These are phyloP conservation scores for Mythimna ferrago DNA, from an alignment of 2,888 invertebrate species.

Conservation along the genomic window DNA sequence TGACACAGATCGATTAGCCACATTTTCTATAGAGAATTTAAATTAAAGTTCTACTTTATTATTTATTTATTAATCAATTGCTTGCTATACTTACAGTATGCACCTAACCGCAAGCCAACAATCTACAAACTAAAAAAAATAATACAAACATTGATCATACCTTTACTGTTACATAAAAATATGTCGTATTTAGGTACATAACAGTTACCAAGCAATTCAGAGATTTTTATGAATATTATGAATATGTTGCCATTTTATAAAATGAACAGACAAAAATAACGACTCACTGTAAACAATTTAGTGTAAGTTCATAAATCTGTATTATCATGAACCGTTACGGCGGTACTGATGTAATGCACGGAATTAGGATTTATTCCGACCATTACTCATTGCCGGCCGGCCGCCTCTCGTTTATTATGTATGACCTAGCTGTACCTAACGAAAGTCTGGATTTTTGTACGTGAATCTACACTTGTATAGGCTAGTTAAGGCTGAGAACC, in stretches of 20 bases:
- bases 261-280: constrained; percentile 6
- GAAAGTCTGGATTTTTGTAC: constrained; percentile 54
- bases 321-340: constrained; percentile 72
- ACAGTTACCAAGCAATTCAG: too few species aligned
- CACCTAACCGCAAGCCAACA: too few species aligned
- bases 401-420: constrained; percentile 72
- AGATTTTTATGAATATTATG: neutral
- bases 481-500: neutral
- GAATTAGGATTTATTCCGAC: constrained; percentile 78
- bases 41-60: too few species aligned
- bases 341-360: constrained; percentile 74
- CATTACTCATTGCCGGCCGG: constrained; percentile 74
- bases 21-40: too few species aligned
- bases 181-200: too few species aligned
- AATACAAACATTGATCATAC: too few species aligned
- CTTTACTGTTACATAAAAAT: too few species aligned
- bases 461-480: constrained; percentile 43
- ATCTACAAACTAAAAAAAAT: too few species aligned
- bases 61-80: too few species aligned
- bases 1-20: too few species aligned
- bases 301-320: constrained; percentile 73
- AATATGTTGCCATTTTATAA: neutral
- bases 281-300: constrained; percentile 38
- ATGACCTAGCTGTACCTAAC: constrained; percentile 59
- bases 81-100: too few species aligned